phyloP scores from a whole-genome alignment of 2,113 vertebrate species.

The Haemorhous mexicanus region DNA sequence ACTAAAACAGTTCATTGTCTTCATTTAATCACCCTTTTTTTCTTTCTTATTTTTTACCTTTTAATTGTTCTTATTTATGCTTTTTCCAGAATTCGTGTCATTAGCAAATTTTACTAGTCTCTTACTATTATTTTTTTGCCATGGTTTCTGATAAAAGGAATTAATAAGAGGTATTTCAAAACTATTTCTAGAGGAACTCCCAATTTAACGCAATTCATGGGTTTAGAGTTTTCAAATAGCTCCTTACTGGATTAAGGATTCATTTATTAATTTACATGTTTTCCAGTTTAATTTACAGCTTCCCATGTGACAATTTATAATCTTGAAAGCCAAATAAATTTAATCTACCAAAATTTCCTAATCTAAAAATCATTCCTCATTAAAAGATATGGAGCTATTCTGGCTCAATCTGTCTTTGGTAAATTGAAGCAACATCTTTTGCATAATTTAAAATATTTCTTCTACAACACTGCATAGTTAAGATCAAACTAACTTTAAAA shows the following conservation, averaged over 20 bases:
- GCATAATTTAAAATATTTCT: background rate
- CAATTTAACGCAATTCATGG: fast-evolving
- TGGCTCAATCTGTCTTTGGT: background rate
- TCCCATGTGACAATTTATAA: background rate
- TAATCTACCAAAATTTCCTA: background rate
- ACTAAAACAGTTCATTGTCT: background rate
- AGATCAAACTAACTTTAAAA: background rate
- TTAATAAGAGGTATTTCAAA: background rate
- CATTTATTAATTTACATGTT: background rate
- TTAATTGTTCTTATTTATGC: background rate
- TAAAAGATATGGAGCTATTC: background rate
- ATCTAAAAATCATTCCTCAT: background rate
- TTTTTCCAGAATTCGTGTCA: background rate
- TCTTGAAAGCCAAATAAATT: background rate
- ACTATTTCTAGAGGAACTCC: background rate
- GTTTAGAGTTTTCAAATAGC: background rate
- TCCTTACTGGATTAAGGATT: background rate
- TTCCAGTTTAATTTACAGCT: background rate
- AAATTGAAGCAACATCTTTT: background rate
- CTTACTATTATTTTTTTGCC: background rate
- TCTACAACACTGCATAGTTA: background rate
- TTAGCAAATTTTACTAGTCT: background rate
- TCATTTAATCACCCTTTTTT: background rate
- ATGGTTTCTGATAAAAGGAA: background rate
- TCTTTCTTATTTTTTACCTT: background rate